Conservation (phyloP, 1,140 invertebrate genomes). For the Lepidurus couesii region DNA sequence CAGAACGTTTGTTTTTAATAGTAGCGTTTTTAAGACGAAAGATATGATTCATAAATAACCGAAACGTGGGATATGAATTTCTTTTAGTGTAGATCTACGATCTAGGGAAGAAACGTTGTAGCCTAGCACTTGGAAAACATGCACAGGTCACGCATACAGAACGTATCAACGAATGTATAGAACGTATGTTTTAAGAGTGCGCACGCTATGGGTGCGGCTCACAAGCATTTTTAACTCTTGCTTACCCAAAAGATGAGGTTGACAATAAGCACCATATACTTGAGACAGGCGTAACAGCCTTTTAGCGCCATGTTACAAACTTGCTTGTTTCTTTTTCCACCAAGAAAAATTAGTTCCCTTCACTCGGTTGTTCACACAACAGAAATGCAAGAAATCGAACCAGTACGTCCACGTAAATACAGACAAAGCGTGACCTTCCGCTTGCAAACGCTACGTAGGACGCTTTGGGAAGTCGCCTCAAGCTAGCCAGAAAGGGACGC, state of each 20-base stretch:
- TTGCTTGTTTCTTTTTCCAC: neutral
- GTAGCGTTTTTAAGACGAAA: neutral
- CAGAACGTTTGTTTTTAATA: constrained; percentile 24
- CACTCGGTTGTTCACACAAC: neutral
- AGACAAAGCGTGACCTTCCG: neutral
- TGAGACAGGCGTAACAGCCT: constrained; percentile 61
- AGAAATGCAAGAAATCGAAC: neutral
- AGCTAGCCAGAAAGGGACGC: neutral
- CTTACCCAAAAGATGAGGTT: constrained; percentile 68
- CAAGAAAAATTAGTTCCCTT: neutral
- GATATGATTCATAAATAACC: neutral
- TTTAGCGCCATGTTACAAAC: constrained; percentile 53
- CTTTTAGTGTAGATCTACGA: neutral
- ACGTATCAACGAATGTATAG: constrained; percentile 38
- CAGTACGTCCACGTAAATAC: neutral
- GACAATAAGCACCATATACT: constrained; percentile 61
- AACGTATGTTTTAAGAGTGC: no score
- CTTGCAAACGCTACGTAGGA: neutral
- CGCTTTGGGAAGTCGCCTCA: neutral
- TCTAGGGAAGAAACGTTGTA: neutral
- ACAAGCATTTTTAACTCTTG: constrained; percentile 37
- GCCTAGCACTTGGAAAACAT: neutral
- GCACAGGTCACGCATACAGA: constrained; percentile 36
- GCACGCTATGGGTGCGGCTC: constrained; percentile 33
- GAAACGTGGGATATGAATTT: neutral